phyloP scores from a whole-genome alignment of 2,888 invertebrate genomes.

The Nasonia oneida region DNA sequence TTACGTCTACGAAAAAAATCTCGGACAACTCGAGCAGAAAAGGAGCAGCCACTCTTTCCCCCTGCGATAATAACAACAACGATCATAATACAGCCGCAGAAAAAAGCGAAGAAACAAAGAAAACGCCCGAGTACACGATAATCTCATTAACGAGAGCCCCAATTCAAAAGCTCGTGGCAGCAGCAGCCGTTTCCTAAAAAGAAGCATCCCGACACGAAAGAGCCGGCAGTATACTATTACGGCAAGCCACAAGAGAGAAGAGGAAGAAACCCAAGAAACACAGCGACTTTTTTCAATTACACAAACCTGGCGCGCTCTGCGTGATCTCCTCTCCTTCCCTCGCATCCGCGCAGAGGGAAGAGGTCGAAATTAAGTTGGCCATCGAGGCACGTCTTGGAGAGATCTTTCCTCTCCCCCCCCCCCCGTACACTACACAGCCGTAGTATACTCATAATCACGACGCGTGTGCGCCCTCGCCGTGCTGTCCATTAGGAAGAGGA shows the following conservation, averaged over 20 bases:
- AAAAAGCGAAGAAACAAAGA: background rate
- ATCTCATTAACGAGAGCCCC: constrained; percentile 21
- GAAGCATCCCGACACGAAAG: background rate
- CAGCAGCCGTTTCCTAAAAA: background rate
- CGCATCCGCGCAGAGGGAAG: background rate
- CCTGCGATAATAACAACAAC: background rate
- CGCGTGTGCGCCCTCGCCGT: background rate
- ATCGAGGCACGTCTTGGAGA: constrained; percentile 29
- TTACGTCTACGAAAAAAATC: background rate
- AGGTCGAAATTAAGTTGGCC: constrained; percentile 50
- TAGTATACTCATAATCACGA: constrained; percentile 20
- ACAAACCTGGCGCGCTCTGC: background rate
- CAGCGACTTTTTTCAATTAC: constrained; percentile 43
- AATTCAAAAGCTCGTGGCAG: constrained; percentile 10
- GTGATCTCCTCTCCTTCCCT: background rate
- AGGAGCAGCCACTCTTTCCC: background rate
- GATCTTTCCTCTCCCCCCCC: background rate
- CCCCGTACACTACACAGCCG: background rate
- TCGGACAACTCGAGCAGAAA: background rate
- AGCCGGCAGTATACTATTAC: background rate
- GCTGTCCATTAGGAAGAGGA: background rate
- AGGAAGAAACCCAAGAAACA: background rate
- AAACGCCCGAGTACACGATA: constrained; percentile 3
- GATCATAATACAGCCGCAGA: background rate
- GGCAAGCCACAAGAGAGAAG: background rate